Evolutionary conservation across 1,140 invertebrate genomes (phyloP), one percentile per base, ranked within the genome.

Genomic region (Ptiloglossa arizonensis): DNA sequence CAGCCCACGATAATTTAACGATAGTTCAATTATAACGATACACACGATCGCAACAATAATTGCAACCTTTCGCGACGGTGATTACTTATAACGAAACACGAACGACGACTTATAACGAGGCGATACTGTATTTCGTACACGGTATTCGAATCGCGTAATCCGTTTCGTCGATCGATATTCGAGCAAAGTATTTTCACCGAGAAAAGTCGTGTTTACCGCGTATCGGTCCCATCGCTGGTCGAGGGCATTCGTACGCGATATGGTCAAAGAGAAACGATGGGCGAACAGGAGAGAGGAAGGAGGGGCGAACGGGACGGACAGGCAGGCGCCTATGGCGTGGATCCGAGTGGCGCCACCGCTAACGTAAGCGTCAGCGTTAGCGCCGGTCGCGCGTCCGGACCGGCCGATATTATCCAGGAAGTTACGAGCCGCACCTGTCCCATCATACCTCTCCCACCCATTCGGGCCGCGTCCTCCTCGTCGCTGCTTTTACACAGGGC

Each of bases 351-450:
- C 85, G 85, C 85, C 85, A 87, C 80, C 80, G 75, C 71, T 84
- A 85, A 85, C 81, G 81, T 80, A 80, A 85, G 77, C 82, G 80
- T 84, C 76, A 81, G 82, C 74, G 70, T 83, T 80, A 85, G 84
- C 84, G 83, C 83, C 83, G 84, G 80, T 69, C 80, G 83, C 59
- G 68, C 84, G 81, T 74, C 82, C 86, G 85, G 85, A 75, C 67
- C 63, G 62, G 82, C 82, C 82, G 86, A 87, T 87, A 87, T 87
- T 82, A 82, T 83, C 82, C 86, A 87, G 86, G 86, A 87, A 87
- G 86, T 87, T 87, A 83, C 85, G 76, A 82, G 83, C 74, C 85
- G 86, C 86, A 87, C 86, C 86, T 87, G 86, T 87, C 80, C 80
- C 80, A 81, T 82, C 85, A 80, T 85, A 72, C 75, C 63, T 86